Percentiles rank a stretch among this genome's conserved stretches.
phyloP scores from a whole-genome alignment of 2,113 vertebrate genomes.

The Collichthys lucidus region DNA sequence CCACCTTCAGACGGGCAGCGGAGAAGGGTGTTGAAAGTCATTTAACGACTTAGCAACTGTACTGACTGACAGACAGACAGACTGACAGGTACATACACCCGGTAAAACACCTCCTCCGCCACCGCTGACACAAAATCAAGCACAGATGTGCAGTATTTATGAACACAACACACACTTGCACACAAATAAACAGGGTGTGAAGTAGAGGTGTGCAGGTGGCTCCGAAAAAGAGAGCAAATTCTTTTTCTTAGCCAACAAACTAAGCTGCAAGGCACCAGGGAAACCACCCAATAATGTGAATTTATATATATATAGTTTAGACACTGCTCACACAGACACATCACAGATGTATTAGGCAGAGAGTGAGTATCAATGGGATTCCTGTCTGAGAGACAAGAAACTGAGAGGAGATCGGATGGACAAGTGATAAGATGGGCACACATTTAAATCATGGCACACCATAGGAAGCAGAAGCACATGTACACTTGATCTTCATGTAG shows the following conservation, averaged over 20 bases:
- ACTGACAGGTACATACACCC: slow-evolving; percentile 65
- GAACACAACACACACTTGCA: slow-evolving; percentile 24
- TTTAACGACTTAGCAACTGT: slow-evolving; percentile 69
- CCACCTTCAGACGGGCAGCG: slow-evolving; percentile 76
- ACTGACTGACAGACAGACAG: slow-evolving; percentile 64
- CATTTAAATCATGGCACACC: slow-evolving; percentile 56
- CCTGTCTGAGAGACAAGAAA: slow-evolving; percentile 17
- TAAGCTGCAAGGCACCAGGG: slow-evolving; percentile 32
- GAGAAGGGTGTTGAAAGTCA: slow-evolving; percentile 73
- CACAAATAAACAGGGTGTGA: slow-evolving; percentile 24
- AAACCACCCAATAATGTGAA: slow-evolving; percentile 5
- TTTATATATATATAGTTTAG: slow-evolving; percentile 8
- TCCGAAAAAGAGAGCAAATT: slow-evolving; percentile 9
- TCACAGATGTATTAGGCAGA: slow-evolving; percentile 1
- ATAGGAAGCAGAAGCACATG: not conserved
- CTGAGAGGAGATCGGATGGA: slow-evolving; percentile 24
- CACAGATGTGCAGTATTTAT: slow-evolving; percentile 33
- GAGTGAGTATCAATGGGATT: slow-evolving; percentile 6
- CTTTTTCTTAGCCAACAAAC: slow-evolving; percentile 4
- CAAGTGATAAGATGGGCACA: slow-evolving; percentile 29
- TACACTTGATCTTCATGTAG: not conserved
- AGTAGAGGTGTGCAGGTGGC: slow-evolving; percentile 5
- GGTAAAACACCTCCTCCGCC: slow-evolving; percentile 55
- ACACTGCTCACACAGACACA: slow-evolving; percentile 20
- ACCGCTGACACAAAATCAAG: slow-evolving; percentile 58